Conservation (phyloP, 2,888 invertebrate genomes). For the Scelioninae gen. 1 region DNA sequence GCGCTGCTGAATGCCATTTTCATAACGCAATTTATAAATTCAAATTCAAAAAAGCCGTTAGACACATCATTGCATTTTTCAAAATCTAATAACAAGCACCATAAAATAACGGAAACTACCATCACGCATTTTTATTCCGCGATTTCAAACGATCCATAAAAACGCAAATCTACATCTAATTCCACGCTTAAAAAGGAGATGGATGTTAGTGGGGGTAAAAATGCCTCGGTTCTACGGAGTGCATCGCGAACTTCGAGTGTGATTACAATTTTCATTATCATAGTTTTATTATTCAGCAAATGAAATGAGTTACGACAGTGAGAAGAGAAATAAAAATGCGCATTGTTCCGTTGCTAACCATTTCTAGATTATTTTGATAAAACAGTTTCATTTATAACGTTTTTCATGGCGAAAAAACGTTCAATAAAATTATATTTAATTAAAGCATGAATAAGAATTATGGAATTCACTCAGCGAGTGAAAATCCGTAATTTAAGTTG, state of each 20-base stretch:
- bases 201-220: slow-evolving; percentile 6
- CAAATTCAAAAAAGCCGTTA: slow-evolving; percentile 13
- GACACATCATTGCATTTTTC: slow-evolving; percentile 15
- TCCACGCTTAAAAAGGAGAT: slow-evolving; percentile 41
- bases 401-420: slow-evolving; percentile 62
- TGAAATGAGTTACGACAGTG: slow-evolving; percentile 71
- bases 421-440: slow-evolving; percentile 70
- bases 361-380: slow-evolving; percentile 72
- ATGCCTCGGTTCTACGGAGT: slow-evolving; percentile 54
- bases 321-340: slow-evolving; percentile 69
- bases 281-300: slow-evolving; percentile 71
- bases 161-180: slow-evolving; percentile 59
- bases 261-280: slow-evolving; percentile 71
- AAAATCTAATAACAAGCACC: slow-evolving; percentile 45
- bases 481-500: slow-evolving; percentile 67
- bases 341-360: slow-evolving; percentile 67
- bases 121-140: slow-evolving; percentile 49
- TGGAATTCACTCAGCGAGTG: slow-evolving; percentile 55
- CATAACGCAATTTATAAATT: slow-evolving; percentile 2
- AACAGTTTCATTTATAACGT: slow-evolving; percentile 64
- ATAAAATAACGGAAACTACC: slow-evolving; percentile 43
- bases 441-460: slow-evolving; percentile 64
- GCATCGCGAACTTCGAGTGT: slow-evolving; percentile 60
- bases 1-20: background rate
- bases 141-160: slow-evolving; percentile 55